These are phyloP conservation scores for Netelia fuscicornis DNA, from an alignment of 2,888 invertebrate genomes.

Conservation along the genomic window DNA sequence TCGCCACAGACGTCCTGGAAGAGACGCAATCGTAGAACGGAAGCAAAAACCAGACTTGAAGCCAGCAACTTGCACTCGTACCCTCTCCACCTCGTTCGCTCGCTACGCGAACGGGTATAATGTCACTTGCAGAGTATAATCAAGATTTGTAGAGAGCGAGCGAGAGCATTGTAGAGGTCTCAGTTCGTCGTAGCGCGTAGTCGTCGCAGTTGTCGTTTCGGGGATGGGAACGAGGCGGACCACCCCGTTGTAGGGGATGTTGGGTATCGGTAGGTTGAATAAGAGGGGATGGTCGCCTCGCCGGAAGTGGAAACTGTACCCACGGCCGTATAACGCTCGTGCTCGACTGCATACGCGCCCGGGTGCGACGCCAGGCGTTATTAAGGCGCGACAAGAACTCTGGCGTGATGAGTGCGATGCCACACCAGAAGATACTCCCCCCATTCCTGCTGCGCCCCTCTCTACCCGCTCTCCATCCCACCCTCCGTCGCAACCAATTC, in stretches of 20 bases:
- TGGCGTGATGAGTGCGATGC: constrained; percentile 83
- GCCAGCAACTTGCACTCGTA: constrained; percentile 78
- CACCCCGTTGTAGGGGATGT: constrained; percentile 60
- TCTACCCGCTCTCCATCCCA: constrained; percentile 34
- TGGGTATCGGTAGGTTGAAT: constrained; percentile 59
- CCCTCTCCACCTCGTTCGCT: constrained; percentile 26
- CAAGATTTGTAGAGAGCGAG: constrained; percentile 85
- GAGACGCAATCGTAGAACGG: constrained; percentile 71
- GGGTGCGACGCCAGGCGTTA: constrained; percentile 82
- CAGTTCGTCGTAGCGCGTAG: constrained; percentile 68
- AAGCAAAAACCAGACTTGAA: constrained; percentile 84
- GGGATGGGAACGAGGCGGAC: constrained; percentile 65
- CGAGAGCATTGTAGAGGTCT: constrained; percentile 64
- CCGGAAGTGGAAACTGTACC: constrained; percentile 70
- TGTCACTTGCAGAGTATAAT: constrained; percentile 86
- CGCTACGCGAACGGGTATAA: constrained; percentile 79
- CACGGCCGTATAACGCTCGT: constrained; percentile 56
- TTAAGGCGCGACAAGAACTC: constrained; percentile 85
- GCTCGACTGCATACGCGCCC: constrained; percentile 66
- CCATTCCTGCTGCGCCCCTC: constrained; percentile 23
- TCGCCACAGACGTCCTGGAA: constrained; percentile 58
- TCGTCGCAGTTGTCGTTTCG: constrained; percentile 62
- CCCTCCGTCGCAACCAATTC: constrained; percentile 33
- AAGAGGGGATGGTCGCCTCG: constrained; percentile 65
- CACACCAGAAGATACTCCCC: constrained; percentile 81